Percentiles rank a stretch among this genome's conserved stretches.
phyloP scores from a whole-genome alignment of 2,113 vertebrate genomes.

The Cyanoderma ruficeps region DNA sequence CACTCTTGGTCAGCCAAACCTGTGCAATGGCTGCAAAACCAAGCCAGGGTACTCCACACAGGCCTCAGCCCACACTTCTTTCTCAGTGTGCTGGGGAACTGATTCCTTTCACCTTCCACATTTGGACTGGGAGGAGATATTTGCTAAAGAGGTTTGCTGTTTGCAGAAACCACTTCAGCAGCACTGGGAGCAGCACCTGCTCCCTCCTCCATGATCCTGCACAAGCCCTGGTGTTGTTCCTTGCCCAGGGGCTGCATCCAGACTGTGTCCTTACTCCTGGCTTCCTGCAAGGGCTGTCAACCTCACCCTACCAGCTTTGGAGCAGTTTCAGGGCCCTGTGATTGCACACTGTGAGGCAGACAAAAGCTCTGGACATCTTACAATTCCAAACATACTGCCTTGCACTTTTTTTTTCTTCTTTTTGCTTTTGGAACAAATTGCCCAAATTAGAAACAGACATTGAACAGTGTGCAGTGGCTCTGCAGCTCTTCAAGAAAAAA shows the following conservation, averaged over 20 bases:
- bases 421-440: constrained; percentile 58
- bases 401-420: neutral
- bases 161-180: neutral
- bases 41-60: rapidly evolving
- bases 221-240: neutral
- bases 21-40: neutral
- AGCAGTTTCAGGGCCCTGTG: neutral
- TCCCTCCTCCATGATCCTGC: neutral
- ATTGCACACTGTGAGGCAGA: constrained; percentile 4
- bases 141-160: too few species aligned
- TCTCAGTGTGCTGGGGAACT: neutral
- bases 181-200: neutral
- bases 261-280: neutral
- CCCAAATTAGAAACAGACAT: constrained; percentile 61
- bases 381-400: constrained; percentile 30
- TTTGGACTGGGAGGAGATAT: neutral
- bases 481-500: constrained; percentile 53
- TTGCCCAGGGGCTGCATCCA: neutral
- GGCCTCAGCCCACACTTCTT: neutral
- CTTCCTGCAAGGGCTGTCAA: neutral
- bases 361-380: constrained; percentile 32
- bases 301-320: neutral
- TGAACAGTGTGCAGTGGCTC: constrained; percentile 6
- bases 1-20: neutral
- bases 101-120: neutral